A percentile compares a stretch with the other conserved stretches of the same genome.
phyloP scores from a whole-genome alignment of 1,140 invertebrate species.

The Bombus soroeensis region DNA sequence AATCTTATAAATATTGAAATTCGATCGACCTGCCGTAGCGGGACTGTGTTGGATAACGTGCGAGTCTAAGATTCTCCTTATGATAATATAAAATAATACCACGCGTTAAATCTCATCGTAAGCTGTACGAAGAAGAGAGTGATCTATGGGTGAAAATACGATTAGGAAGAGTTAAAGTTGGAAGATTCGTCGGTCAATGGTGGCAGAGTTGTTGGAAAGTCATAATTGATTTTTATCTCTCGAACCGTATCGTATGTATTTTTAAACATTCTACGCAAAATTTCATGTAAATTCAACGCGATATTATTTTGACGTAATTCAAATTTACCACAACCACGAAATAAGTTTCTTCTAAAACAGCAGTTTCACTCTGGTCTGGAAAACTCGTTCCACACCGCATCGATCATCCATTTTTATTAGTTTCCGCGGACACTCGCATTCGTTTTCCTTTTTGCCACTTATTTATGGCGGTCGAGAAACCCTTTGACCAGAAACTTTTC shows the following conservation, averaged over 20 bases:
- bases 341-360: neutral
- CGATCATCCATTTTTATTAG: neutral
- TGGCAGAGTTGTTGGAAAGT: no score
- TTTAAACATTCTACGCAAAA: no score
- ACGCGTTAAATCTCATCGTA: neutral
- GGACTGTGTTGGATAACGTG: neutral
- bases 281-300: no score
- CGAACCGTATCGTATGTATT: accelerated
- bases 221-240: no score
- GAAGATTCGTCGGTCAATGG: no score
- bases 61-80: neutral
- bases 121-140: neutral
- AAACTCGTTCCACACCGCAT: neutral
- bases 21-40: neutral
- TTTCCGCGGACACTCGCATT: neutral
- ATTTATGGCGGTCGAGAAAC: conserved; percentile 1
- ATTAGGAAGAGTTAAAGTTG: neutral
- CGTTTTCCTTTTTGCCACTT: neutral
- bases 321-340: neutral
- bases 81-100: neutral
- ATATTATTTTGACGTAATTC: neutral
- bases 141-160: neutral
- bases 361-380: neutral
- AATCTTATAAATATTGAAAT: neutral
- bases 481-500: conserved; percentile 25